These are phyloP conservation scores for Pyrgus malvae DNA, from an alignment of 2,888 invertebrate species.

Conservation along the genomic window DNA sequence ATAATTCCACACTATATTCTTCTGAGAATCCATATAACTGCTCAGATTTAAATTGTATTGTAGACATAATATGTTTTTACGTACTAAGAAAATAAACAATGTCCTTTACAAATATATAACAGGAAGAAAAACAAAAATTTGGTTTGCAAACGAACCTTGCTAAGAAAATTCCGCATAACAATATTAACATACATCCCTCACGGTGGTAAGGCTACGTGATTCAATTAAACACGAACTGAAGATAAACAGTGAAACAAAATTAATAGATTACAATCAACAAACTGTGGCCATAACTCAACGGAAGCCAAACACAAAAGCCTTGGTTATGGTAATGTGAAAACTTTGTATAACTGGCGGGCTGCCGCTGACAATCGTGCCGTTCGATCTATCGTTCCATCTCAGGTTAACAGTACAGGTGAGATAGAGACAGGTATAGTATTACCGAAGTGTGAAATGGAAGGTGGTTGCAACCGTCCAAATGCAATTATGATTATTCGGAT, in stretches of 20 bases:
- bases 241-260: conserved; percentile 45
- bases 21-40: no score
- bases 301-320: conserved; percentile 34
- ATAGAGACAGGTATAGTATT: conserved; percentile 7
- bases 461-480: conserved; percentile 15
- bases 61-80: no score
- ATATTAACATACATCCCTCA: not conserved
- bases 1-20: no score
- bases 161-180: no score
- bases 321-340: conserved; percentile 36
- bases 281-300: conserved; percentile 48
- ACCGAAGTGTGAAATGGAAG: conserved; percentile 11
- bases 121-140: no score
- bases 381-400: conserved; percentile 5
- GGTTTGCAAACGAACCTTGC: no score
- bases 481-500: conserved; percentile 17
- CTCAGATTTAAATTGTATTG: no score
- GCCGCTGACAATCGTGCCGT: conserved; percentile 8
- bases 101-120: not conserved
- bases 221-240: conserved; percentile 26
- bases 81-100: no score
- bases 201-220: not conserved
- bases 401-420: not conserved
- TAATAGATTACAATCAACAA: conserved; percentile 54
- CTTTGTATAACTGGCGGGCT: conserved; percentile 24